Conservation (phyloP, 2,797 vertebrate species). For the Anguilla anguilla region DNA sequence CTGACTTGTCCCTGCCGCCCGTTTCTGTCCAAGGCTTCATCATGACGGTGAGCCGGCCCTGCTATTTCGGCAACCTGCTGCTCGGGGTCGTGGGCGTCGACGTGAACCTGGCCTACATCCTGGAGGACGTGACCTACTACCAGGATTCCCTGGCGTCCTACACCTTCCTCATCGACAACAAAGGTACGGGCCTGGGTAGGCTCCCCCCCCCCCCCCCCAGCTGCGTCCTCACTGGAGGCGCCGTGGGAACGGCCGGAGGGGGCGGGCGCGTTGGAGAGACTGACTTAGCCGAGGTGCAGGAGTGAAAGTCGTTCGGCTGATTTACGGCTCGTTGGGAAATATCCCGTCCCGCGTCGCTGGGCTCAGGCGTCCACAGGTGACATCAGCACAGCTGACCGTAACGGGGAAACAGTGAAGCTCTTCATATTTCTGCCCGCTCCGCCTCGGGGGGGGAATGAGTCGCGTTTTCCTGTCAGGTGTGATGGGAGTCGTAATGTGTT, state of each 20-base stretch:
- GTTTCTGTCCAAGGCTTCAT: conserved; percentile 81
- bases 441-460: neutral
- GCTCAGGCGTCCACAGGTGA: conserved; percentile 23
- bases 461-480: neutral
- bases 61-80: conserved; percentile 95
- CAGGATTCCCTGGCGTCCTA: conserved; percentile 97
- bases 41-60: conserved; percentile 96
- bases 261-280: neutral
- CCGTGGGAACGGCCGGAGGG: neutral
- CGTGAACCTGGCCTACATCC: conserved; percentile 94
- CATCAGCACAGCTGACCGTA: conserved; percentile 31
- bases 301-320: conserved; percentile 27
- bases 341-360: conserved; percentile 6
- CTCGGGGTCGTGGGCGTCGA: conserved; percentile 96
- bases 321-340: conserved; percentile 33
- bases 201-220: neutral
- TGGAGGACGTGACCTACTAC: conserved; percentile 98
- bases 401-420: conserved; percentile 30
- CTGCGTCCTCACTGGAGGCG: neutral
- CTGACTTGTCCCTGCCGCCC: conserved; percentile 37
- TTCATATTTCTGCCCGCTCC: conserved; percentile 11
- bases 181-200: conserved; percentile 76
- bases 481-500: conserved; percentile 3
- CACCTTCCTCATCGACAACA: conserved; percentile 98
- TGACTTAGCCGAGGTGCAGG: conserved; percentile 10